Base-by-base conservation (phyloP, 2,113 vertebrate species). In the Mionectes macconnelli region DNA sequence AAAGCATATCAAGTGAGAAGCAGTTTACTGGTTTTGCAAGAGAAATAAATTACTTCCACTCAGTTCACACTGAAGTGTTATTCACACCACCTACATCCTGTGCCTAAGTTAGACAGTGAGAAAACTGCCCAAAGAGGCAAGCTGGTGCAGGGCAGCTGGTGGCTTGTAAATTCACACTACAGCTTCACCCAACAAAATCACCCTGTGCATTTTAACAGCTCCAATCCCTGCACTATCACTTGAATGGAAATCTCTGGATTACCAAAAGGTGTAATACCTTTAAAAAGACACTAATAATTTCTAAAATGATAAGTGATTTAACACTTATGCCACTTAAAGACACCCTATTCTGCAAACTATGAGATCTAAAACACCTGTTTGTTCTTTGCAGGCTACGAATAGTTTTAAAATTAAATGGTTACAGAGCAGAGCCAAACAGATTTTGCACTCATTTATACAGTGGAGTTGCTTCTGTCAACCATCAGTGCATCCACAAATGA, bases 51-150 rank as follows among this genome's bases (percentile, higher is more conserved):
- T 70, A 64, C 73, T 92, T 96, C 77, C 91, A 93, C 72, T 87
- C 87, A 37, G 89, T 82, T 95, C 91, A 92, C 84, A 44, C 6
- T 52, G 30, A 93, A 87, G 94, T 82, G 95, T 78, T 92, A 72
- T 93, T 96, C 80, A 62, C 96, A 96, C 96, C 93, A 95, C 96
- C 96, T 94, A 97, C 95, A 92, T 72, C 86, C 91, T 84, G 52
- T 89, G 94, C 91, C 40, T 81, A 95, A 96, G 93, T 96, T 92
- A 97, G 91, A 91, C 33, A 63, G 95, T 53, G 94, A 95, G 87
- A 95, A 89, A 92, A 89, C 66, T 93, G 95, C 91, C 95, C 96
- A 45, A 91, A 89, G 94, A 95, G 87, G 91, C 93, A 95, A 97
- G 89, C 82, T 93, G 94, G 72, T 70, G 68, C 50, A 86, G 95